Evolutionary conservation across 2,797 vertebrate genomes (phyloP).

Genomic region (Tapera naevia): DNA sequence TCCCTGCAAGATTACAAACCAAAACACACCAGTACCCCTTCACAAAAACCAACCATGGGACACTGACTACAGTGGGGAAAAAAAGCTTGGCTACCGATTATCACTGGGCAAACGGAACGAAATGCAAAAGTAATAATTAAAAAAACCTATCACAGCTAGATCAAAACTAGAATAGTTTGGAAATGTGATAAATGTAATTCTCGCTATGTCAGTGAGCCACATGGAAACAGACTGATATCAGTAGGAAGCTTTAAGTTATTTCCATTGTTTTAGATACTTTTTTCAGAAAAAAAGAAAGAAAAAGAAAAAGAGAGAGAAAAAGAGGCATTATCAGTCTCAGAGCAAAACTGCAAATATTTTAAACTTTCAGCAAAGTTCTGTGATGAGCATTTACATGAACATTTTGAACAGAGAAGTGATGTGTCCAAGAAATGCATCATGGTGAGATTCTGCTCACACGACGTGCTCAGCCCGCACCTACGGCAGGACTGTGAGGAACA

Average conservation of each 20-base stretch:
- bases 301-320: background rate
- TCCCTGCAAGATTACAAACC: background rate
- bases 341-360: background rate
- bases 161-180: background rate
- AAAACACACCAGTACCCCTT: constrained; percentile 16
- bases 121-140: background rate
- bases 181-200: background rate
- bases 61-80: background rate
- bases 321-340: constrained; percentile 35
- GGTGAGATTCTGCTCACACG: rapidly evolving
- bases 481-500: background rate
- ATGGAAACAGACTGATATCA: background rate
- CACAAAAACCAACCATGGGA: background rate
- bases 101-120: background rate
- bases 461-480: background rate
- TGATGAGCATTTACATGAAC: rapidly evolving
- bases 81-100: background rate
- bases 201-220: background rate
- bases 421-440: background rate
- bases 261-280: background rate
- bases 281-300: rapidly evolving
- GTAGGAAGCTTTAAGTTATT: constrained; percentile 1
- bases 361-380: background rate
- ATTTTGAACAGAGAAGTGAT: background rate
- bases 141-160: background rate